Evolutionary conservation across 2,113 vertebrate genomes (phyloP), one percentile per base, ranked within the genome.

Genomic region (Cariama cristata): DNA sequence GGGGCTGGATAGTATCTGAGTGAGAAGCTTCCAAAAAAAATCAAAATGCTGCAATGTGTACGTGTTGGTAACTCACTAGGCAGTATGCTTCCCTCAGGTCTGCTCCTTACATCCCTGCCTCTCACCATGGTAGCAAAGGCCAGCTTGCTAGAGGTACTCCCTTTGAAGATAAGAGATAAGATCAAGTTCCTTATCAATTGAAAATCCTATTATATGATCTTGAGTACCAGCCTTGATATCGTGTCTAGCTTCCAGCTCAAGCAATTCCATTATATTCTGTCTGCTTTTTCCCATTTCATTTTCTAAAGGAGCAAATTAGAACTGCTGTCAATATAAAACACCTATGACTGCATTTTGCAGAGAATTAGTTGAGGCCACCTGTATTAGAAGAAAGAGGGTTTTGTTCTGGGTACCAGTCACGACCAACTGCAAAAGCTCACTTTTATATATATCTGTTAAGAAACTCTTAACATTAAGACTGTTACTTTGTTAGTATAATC

Each of bases 21-120:
- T 82, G 89, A 96, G 83, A 94, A 81, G 77, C 73, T 97, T 91
- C 92, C 76, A 85, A 92, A 97, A 93, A 83, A 94, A 96, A 69
- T 76, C 64, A n/a, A 81, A 92, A 81, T 76, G 62, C 80, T 87
- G 74, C 80, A 89, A 27, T 55, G 67, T 79, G 95, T 96, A 92
- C 81, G 92, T 94, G 88, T 92, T 90, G 92, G 96, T 93, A 97
- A 85, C 83, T 91, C 80, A 91, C 66, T 56, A 91, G 74, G 58
- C 93, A 90, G 62, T 45, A 45, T 42, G 24, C 73, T 92, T 94
- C 60, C 75, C 79, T 92, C 12, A 9, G 94, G 83, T 83, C 82
- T 83, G 42, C 66, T 91, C 58, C 58, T 95, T 87, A 66, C 49
- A 42, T 81, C 75, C 19, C 0, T 72, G 27, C 64, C 44, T 92